Conservation (phyloP, 2,888 invertebrate species). For the Amiota mariae region DNA sequence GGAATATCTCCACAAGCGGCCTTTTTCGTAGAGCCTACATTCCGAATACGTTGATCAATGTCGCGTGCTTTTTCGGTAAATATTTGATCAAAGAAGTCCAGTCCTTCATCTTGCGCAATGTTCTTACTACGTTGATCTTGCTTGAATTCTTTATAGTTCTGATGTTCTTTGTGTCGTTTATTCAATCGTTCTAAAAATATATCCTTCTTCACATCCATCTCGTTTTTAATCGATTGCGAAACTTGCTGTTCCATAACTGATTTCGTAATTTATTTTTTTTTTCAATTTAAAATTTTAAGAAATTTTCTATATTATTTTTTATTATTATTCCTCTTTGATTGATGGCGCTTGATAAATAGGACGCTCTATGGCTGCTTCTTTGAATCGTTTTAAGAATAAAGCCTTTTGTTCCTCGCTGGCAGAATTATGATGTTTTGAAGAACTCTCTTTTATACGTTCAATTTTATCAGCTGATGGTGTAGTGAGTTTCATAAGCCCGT, state of each 20-base stretch:
- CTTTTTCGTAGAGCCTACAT: slow-evolving; percentile 58
- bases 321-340: slow-evolving; percentile 49
- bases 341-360: slow-evolving; percentile 54
- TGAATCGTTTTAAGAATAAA: slow-evolving; percentile 64
- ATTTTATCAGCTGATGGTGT: slow-evolving; percentile 74
- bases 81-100: slow-evolving; percentile 81
- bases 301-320: slow-evolving; percentile 18
- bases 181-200: slow-evolving; percentile 68
- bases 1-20: slow-evolving; percentile 45
- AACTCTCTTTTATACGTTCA: slow-evolving; percentile 60
- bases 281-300: background rate
- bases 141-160: slow-evolving; percentile 70
- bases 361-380: slow-evolving; percentile 57
- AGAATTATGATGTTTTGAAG: slow-evolving; percentile 40
- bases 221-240: background rate
- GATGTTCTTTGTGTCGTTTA: slow-evolving; percentile 72
- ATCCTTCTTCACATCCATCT: slow-evolving; percentile 59
- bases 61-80: slow-evolving; percentile 80
- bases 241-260: background rate
- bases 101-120: slow-evolving; percentile 66
- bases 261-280: background rate
- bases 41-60: slow-evolving; percentile 78
- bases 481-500: slow-evolving; percentile 76
- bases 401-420: slow-evolving; percentile 65
- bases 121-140: slow-evolving; percentile 69